Conservation (phyloP, 2,888 invertebrate genomes). For the Cryptophagus acutangulus region DNA sequence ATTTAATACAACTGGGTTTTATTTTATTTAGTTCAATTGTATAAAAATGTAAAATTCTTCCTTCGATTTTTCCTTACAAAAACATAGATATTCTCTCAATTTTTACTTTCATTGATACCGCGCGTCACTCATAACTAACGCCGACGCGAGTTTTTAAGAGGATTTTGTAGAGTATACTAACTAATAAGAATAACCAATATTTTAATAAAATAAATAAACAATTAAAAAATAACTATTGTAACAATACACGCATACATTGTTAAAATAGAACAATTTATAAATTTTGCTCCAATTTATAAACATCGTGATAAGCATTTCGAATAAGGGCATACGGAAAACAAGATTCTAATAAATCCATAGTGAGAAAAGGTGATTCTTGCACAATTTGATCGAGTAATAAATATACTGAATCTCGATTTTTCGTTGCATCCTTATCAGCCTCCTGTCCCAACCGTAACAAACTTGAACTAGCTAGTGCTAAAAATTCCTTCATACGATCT, state of each 20-base stretch:
- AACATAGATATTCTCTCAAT: too few species aligned
- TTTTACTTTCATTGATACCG: too few species aligned
- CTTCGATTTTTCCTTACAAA: too few species aligned
- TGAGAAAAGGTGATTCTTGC: conserved; percentile 95
- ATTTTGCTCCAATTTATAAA: conserved; percentile 82
- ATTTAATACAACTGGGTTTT: too few species aligned
- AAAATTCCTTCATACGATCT: conserved; percentile 94
- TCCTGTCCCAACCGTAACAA: conserved; percentile 91
- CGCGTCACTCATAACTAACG: too few species aligned
- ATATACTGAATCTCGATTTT: conserved; percentile 95
- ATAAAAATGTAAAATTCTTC: too few species aligned
- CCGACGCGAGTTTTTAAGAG: too few species aligned
- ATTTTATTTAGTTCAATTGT: too few species aligned
- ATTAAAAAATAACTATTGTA: conserved; percentile 2
- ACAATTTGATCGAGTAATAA: conserved; percentile 95
- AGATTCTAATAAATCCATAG: conserved; percentile 97
- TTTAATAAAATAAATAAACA: too few species aligned
- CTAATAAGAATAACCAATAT: too few species aligned
- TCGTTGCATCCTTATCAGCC: conserved; percentile 88
- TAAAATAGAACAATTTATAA: conserved; percentile 39
- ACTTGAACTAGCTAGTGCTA: conserved; percentile 91
- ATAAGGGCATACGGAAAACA: conserved; percentile 98
- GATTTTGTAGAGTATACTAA: too few species aligned
- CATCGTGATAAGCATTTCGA: conserved; percentile 95
- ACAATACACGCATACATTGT: too few species aligned